Percentiles rank a stretch among this genome's conserved stretches.
phyloP scores from a whole-genome alignment of 1,140 invertebrate genomes.

The Lamellibrachia luymesi region DNA sequence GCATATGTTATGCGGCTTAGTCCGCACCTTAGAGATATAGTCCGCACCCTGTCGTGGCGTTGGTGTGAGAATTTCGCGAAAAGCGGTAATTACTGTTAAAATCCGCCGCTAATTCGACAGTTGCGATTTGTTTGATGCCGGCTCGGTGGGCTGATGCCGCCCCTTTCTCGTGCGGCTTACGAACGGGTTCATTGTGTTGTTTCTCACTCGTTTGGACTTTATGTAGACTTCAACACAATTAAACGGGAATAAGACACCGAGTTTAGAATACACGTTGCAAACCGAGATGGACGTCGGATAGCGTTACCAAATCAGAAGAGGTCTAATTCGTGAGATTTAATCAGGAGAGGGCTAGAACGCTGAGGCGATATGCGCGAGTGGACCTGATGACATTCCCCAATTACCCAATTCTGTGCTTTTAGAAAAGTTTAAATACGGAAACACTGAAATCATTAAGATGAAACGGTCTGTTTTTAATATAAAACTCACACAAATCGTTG shows the following conservation, averaged over 20 bases:
- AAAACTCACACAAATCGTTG: no score
- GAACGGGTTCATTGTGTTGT: neutral
- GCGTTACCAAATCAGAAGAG: neutral
- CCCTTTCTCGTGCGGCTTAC: neutral
- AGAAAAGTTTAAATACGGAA: neutral
- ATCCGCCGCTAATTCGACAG: neutral
- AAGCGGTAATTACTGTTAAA: constrained; percentile 1
- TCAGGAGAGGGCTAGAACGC: neutral
- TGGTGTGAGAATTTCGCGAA: neutral
- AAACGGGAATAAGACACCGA: neutral
- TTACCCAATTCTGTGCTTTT: neutral
- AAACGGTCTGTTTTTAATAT: neutral
- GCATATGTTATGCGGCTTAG: neutral
- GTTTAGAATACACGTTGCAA: neutral
- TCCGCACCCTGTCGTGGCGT: neutral
- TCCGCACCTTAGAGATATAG: neutral
- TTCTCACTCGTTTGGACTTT: neutral
- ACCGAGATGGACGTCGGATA: neutral
- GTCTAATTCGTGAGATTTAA: neutral
- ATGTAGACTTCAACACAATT: neutral
- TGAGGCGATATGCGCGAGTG: neutral
- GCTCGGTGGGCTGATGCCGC: neutral
- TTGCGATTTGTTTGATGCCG: neutral
- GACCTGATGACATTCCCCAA: neutral
- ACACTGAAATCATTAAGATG: neutral